Base-by-base conservation (phyloP, 1,140 invertebrate genomes). In the Bombus picipes region DNA sequence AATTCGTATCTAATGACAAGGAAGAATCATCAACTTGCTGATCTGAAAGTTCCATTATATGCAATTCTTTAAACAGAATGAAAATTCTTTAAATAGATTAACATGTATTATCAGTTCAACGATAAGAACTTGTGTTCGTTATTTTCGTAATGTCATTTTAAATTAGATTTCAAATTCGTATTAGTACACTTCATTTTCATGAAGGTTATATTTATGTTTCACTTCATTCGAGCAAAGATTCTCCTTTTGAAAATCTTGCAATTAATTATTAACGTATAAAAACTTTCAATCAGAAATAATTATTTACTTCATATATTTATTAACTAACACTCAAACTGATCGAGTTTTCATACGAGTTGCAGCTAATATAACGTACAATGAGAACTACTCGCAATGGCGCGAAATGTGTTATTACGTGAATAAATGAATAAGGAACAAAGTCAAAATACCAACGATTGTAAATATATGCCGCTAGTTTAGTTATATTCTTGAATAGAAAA, bases 11-110 rank as follows among this genome's bases (percentile, higher is more conserved):
- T 32, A 81, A 73, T 4, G 15, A 22, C 53, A 41, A 25, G n/a
- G 62, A 66, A 80, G 78, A 25, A 53, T 85, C 28, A 13, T 73
- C 8, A 80, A 73, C 25, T 43, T 59, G 5, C 5, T n/a, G 28
- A 75, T 74, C 66, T 65, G 9, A 57, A 57, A 81, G 41, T 68
- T 85, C 78, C 84, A 81, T 81, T 59, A 34, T 66, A 74, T 6
- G 4, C 18, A 72, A 28, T 59, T n/a, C 28, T 62, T 62, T n/a
- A 62, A 62, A n/a, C 28, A n/a, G 13, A 53, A 34, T 28, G 9
- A 32, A 34, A 41, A 34, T 71, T 34, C 34, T 28, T 70, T 41
- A 4, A n/a, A 66, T 15, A 43, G 47, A 32, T 70, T 34, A 79
- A 68, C 15, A 41, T 22, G 22, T 41, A 12, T 32, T 78, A 32